phyloP scores from a whole-genome alignment of 2,797 vertebrate species.

The Dicrostonyx torquatus region DNA sequence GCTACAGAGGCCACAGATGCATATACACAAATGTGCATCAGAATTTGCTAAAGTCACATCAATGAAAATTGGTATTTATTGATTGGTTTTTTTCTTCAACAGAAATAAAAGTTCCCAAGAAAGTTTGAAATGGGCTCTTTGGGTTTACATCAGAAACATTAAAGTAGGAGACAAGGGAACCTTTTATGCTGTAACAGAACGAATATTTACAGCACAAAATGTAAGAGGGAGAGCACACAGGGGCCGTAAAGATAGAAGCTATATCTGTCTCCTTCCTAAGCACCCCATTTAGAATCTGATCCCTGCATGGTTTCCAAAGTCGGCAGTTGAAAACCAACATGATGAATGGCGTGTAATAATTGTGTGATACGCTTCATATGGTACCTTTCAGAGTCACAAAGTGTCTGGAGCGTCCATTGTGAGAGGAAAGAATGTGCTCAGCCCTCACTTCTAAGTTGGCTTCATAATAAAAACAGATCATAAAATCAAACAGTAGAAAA shows the following conservation, averaged over 20 bases:
- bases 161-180: neutral
- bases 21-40: neutral
- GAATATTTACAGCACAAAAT: conserved; percentile 19
- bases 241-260: conserved; percentile 52
- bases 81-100: neutral
- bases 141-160: conserved; percentile 10
- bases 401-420: conserved; percentile 49
- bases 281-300: conserved; percentile 64
- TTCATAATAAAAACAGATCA: conserved; percentile 52
- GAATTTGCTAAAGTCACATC: neutral
- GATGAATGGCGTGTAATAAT: conserved; percentile 68
- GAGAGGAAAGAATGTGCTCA: conserved; percentile 53
- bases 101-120: conserved; percentile 41
- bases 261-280: conserved; percentile 52
- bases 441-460: neutral
- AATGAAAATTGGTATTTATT: conserved; percentile 19
- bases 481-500: neutral
- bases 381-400: conserved; percentile 51
- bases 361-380: conserved; percentile 62
- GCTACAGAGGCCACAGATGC: neutral
- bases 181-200: neutral
- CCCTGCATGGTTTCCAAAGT: conserved; percentile 55
- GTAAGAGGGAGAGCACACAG: neutral
- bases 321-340: conserved; percentile 59
- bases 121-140: conserved; percentile 1